Evolutionary conservation across 2,797 vertebrate species (phyloP).

Genomic region (Gouania willdenowi): DNA sequence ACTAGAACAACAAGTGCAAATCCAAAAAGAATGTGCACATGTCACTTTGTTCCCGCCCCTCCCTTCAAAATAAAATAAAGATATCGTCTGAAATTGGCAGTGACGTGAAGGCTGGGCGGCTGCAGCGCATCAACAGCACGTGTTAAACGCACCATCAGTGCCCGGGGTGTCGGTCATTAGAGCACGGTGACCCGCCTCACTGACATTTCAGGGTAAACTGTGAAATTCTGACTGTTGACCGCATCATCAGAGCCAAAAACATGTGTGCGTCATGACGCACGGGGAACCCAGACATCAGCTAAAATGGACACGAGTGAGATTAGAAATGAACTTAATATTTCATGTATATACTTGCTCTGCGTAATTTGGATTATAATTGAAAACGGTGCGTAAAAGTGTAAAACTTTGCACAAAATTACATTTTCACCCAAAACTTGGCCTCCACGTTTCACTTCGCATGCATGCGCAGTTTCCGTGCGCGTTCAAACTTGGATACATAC

Average conservation of each 20-base stretch:
- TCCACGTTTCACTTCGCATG: constrained; percentile 57
- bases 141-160: constrained; percentile 95
- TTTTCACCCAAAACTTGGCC: constrained; percentile 52
- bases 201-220: constrained; percentile 94
- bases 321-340: not conserved
- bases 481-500: constrained; percentile 71
- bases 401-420: too few relatives aligned
- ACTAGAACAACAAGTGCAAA: too few relatives aligned
- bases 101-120: constrained; percentile 96
- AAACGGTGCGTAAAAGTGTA: too few relatives aligned
- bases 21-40: too few relatives aligned
- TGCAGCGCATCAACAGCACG: constrained; percentile 92
- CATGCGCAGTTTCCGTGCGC: constrained; percentile 48
- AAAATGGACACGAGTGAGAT: not conserved
- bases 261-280: constrained; percentile 4
- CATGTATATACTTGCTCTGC: not conserved
- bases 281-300: not conserved
- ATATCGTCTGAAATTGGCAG: constrained; percentile 97
- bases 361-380: too few relatives aligned
- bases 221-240: constrained; percentile 86
- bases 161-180: constrained; percentile 86
- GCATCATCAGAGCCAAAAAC: constrained; percentile 70
- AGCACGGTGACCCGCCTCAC: constrained; percentile 84
- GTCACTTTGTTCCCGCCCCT: too few relatives aligned
- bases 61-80: constrained; percentile 94